Percentiles rank a stretch among this genome's conserved stretches.
phyloP scores from a whole-genome alignment of 2,888 invertebrate genomes.

The Noctua janthe region DNA sequence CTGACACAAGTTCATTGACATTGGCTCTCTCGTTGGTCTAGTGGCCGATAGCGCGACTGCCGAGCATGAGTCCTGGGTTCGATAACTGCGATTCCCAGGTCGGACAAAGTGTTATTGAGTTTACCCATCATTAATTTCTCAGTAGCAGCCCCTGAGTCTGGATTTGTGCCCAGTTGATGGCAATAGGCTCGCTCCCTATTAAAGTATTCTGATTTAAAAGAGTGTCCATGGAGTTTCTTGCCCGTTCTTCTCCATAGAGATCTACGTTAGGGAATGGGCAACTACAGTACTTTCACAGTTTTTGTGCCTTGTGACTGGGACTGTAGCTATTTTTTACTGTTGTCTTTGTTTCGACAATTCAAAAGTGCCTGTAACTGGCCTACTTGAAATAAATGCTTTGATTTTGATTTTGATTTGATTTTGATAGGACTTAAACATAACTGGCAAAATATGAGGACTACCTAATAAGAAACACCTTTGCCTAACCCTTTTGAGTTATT shows the following conservation, averaged over 20 bases:
- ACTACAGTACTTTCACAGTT: too few relatives aligned
- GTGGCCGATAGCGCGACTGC: not conserved
- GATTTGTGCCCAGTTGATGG: not conserved
- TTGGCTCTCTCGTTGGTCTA: not conserved
- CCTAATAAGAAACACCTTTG: not conserved
- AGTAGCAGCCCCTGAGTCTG: not conserved
- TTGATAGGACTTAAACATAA: not conserved
- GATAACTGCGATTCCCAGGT: not conserved
- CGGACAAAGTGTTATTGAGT: not conserved
- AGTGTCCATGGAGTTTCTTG: too few relatives aligned
- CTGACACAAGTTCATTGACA: constrained; percentile 43
- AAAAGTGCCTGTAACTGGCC: too few relatives aligned
- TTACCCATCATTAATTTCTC: not conserved
- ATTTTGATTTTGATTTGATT: too few relatives aligned
- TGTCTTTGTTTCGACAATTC: too few relatives aligned
- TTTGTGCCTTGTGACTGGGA: too few relatives aligned
- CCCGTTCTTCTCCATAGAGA: too few relatives aligned
- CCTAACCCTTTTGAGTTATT: not conserved
- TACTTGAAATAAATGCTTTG: too few relatives aligned
- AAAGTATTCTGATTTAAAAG: too few relatives aligned
- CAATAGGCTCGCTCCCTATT: not conserved
- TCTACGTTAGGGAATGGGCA: too few relatives aligned
- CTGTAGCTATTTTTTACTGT: too few relatives aligned
- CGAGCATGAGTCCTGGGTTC: not conserved
- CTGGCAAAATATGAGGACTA: not conserved